A percentile compares a stretch with the other conserved stretches of the same genome.
These are phyloP conservation scores for Molothrus aeneus DNA, from an alignment of 2,797 vertebrate species.

Conservation along the genomic window DNA sequence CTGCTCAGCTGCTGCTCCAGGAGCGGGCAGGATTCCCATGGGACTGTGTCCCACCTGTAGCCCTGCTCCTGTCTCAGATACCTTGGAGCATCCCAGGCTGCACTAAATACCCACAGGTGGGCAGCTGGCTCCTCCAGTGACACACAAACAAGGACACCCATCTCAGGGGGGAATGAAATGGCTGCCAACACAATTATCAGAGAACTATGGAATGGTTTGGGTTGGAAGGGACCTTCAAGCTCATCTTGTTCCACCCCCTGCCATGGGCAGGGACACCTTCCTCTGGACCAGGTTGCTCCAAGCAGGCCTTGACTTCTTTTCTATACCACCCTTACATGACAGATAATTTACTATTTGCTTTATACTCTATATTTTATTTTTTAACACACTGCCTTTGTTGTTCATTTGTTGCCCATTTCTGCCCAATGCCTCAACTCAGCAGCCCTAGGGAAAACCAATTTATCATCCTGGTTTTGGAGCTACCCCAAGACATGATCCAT, in stretches of 20 bases:
- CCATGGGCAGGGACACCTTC: neutral
- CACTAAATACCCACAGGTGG: neutral
- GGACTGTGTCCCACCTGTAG: neutral
- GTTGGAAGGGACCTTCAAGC: neutral
- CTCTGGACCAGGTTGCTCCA: neutral
- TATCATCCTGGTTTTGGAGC: neutral
- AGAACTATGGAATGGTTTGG: neutral
- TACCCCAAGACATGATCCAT: neutral
- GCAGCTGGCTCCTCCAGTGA: neutral
- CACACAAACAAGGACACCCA: neutral
- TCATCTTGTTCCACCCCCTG: neutral
- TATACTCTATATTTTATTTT: neutral
- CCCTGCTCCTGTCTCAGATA: accelerated
- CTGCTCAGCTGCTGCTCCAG: neutral
- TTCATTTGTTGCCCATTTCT: neutral
- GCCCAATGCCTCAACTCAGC: neutral
- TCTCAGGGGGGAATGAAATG: neutral
- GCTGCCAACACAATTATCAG: neutral
- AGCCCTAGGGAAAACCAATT: neutral
- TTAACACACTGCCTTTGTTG: neutral
- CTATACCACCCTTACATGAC: neutral
- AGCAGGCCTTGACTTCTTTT: neutral
- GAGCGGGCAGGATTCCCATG: neutral
- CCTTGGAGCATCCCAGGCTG: neutral
- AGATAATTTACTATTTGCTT: neutral